phyloP scores from a whole-genome alignment of 2,888 invertebrate species.

The Zaprionus bogoriensis region DNA sequence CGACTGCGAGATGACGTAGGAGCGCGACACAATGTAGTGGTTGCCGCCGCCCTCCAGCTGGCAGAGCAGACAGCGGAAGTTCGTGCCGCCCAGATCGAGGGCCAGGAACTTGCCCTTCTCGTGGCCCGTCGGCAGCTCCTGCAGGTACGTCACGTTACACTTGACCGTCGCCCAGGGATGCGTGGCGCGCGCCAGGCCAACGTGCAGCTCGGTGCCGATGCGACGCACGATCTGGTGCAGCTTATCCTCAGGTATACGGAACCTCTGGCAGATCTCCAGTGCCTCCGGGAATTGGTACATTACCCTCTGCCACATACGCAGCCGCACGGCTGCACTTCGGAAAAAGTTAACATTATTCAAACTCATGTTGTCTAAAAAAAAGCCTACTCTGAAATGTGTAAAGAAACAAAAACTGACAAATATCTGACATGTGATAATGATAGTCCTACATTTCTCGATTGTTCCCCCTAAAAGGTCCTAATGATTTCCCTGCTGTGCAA shows the following conservation, averaged over 20 bases:
- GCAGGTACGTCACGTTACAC: conserved; percentile 96
- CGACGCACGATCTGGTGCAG: conserved; percentile 88
- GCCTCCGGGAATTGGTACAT: conserved; percentile 92
- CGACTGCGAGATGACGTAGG: conserved; percentile 93
- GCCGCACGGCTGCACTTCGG: too few species aligned
- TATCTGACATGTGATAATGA: too few species aligned
- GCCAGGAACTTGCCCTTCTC: conserved; percentile 96
- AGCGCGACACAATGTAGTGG: conserved; percentile 95
- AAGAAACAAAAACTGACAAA: too few species aligned
- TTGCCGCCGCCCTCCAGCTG: conserved; percentile 88
- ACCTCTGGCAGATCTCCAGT: conserved; percentile 84
- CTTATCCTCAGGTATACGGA: conserved; percentile 89
- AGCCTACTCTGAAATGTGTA: too few species aligned
- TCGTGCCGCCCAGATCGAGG: conserved; percentile 97
- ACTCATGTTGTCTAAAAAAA: too few species aligned
- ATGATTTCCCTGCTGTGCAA: too few species aligned
- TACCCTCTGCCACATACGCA: too few species aligned
- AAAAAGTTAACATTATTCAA: too few species aligned
- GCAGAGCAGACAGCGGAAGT: conserved; percentile 96
- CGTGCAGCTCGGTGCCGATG: conserved; percentile 88
- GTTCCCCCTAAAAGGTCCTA: too few species aligned
- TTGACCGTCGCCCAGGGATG: conserved; percentile 91
- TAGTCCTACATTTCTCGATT: too few species aligned
- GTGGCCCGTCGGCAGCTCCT: conserved; percentile 95
- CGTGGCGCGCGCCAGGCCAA: conserved; percentile 90